Conservation (phyloP, 2,797 vertebrate genomes). For the Gila robusta region DNA sequence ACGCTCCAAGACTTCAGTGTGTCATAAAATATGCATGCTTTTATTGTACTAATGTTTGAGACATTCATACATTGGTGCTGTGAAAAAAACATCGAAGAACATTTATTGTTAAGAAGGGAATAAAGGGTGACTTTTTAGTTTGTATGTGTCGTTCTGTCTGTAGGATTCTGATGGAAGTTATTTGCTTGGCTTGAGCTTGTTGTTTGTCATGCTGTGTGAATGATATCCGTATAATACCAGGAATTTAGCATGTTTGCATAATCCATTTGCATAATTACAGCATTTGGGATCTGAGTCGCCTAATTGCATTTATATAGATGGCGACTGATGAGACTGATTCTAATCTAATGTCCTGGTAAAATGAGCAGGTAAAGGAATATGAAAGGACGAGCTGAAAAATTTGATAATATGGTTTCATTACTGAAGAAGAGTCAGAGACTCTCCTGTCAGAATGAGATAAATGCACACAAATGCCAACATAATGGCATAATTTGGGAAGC, state of each 20-base stretch:
- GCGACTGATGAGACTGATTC: conserved; percentile 10
- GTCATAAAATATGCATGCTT: not conserved
- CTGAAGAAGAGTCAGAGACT: not conserved
- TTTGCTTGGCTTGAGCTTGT: conserved; percentile 16
- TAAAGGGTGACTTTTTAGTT: not conserved
- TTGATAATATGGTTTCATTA: not conserved
- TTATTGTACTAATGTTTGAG: not conserved
- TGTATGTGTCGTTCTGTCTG: not conserved
- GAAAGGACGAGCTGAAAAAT: not conserved
- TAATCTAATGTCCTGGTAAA: conserved; percentile 40
- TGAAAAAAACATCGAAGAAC: not conserved
- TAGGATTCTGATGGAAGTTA: conserved; percentile 14
- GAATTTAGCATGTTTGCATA: conserved; percentile 29
- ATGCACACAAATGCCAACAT: not conserved
- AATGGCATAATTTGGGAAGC: not conserved
- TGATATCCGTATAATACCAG: conserved; percentile 24
- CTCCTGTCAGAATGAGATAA: not conserved
- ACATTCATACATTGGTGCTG: not conserved
- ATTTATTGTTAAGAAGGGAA: not conserved
- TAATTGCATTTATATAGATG: conserved; percentile 38
- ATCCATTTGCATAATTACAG: conserved; percentile 48
- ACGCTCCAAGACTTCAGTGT: not conserved
- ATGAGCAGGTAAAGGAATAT: conserved; percentile 19
- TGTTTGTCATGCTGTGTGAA: conserved; percentile 13
- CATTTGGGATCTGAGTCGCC: conserved; percentile 31